A percentile compares a stretch with the other conserved stretches of the same genome.
phyloP scores from a whole-genome alignment of 2,888 invertebrate species.

The Flexamia atlantica region DNA sequence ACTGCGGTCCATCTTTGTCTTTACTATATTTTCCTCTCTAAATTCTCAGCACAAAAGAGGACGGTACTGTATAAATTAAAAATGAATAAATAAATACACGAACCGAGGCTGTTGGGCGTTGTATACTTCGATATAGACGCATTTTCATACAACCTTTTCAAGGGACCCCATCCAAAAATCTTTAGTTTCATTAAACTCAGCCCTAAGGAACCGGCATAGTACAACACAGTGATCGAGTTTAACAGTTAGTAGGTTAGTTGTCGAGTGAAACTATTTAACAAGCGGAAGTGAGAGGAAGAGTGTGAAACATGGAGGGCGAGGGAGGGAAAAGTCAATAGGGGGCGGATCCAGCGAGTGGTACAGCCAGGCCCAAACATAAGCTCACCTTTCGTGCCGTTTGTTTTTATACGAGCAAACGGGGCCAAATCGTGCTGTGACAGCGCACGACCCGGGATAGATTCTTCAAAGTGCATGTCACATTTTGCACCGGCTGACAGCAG shows the following conservation, averaged over 20 bases:
- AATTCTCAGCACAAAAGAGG: no score
- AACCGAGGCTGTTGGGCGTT: no score
- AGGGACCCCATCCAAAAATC: no score
- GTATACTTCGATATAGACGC: no score
- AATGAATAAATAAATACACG: no score
- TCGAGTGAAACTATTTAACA: slow-evolving; percentile 44
- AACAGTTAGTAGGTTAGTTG: slow-evolving; percentile 33
- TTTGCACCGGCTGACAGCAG: slow-evolving; percentile 40
- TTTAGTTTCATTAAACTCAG: no score
- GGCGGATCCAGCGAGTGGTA: slow-evolving; percentile 46
- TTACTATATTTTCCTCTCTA: no score
- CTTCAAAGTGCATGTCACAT: slow-evolving; percentile 46
- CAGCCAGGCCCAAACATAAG: slow-evolving; percentile 56
- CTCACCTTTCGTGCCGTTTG: slow-evolving; percentile 56
- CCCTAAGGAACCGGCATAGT: no score
- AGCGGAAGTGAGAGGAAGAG: slow-evolving; percentile 42
- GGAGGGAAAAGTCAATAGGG: background rate
- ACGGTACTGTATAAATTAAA: no score
- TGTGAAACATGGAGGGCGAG: slow-evolving; percentile 32
- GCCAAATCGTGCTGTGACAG: slow-evolving; percentile 43
- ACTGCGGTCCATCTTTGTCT: no score
- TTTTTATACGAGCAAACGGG: slow-evolving; percentile 53
- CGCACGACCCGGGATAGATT: slow-evolving; percentile 18
- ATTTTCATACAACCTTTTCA: no score
- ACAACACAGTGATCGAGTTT: slow-evolving; percentile 13